phyloP scores from a whole-genome alignment of 2,888 invertebrate species.

The Sphecodes monilicornis region DNA sequence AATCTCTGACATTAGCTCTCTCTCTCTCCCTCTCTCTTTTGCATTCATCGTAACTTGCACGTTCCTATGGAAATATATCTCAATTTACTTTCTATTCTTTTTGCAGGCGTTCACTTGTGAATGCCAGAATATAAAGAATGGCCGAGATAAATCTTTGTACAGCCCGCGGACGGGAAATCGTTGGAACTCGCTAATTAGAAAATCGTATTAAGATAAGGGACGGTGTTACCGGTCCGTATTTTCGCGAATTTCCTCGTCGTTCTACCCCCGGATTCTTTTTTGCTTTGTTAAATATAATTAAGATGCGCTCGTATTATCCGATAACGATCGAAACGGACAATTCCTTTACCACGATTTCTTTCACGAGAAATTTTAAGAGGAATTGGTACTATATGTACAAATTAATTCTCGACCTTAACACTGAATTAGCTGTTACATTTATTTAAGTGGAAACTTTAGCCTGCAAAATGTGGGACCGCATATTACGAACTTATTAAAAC shows the following conservation, averaged over 20 bases:
- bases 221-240: conserved; percentile 5
- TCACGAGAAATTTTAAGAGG: not conserved
- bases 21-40: conserved; percentile 63
- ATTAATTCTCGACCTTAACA: no score
- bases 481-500: no score
- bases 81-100: conserved; percentile 64
- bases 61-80: conserved; percentile 67
- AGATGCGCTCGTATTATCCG: no score
- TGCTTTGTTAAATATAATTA: not conserved
- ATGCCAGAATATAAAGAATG: conserved; percentile 62
- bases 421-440: no score
- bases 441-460: no score
- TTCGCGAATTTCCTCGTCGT: not conserved
- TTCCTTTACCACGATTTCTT: not conserved
- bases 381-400: not conserved
- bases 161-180: conserved; percentile 43
- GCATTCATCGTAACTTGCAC: conserved; percentile 66
- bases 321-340: not conserved
- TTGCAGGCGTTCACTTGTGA: conserved; percentile 49
- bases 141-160: conserved; percentile 61
- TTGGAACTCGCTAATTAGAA: conserved; percentile 60
- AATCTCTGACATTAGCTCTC: conserved; percentile 74
- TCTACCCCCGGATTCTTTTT: not conserved
- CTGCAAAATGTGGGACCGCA: no score
- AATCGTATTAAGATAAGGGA: conserved; percentile 47